Evolutionary conservation across 2,113 vertebrate species (phyloP).

Genomic region (Illadopsis cleaveri): DNA sequence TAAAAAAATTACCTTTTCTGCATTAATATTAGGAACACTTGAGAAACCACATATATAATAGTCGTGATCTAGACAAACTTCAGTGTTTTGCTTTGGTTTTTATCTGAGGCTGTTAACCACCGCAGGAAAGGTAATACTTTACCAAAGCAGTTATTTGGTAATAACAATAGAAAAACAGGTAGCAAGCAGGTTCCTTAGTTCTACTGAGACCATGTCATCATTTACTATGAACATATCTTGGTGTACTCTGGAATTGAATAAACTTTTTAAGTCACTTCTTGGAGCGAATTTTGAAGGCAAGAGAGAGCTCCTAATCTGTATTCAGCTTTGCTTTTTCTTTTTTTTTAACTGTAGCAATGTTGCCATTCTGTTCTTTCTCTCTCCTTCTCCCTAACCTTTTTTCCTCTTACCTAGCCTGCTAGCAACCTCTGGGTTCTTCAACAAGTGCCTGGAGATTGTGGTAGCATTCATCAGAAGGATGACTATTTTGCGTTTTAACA

Average conservation of each 20-base stretch:
- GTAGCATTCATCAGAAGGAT: background rate
- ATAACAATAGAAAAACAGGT: background rate
- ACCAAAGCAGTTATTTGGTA: background rate
- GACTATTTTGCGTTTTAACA: background rate
- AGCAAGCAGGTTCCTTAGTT: background rate
- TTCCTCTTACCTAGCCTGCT: background rate
- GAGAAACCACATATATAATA: background rate
- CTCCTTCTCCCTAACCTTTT: background rate
- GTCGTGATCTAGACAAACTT: background rate
- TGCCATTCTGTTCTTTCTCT: background rate
- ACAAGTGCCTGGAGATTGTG: background rate
- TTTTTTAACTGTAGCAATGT: background rate
- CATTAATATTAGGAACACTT: background rate
- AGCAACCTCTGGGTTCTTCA: background rate
- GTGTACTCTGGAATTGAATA: background rate
- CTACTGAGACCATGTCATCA: background rate
- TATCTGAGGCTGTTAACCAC: background rate
- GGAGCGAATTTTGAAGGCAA: background rate
- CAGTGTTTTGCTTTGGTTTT: background rate
- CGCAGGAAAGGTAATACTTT: background rate
- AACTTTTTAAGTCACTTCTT: background rate
- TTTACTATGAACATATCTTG: background rate
- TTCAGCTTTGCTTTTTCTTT: background rate
- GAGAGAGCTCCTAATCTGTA: background rate
- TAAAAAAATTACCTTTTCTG: background rate